phyloP scores from a whole-genome alignment of 1,140 invertebrate genomes.

The Cotesia typhae region DNA sequence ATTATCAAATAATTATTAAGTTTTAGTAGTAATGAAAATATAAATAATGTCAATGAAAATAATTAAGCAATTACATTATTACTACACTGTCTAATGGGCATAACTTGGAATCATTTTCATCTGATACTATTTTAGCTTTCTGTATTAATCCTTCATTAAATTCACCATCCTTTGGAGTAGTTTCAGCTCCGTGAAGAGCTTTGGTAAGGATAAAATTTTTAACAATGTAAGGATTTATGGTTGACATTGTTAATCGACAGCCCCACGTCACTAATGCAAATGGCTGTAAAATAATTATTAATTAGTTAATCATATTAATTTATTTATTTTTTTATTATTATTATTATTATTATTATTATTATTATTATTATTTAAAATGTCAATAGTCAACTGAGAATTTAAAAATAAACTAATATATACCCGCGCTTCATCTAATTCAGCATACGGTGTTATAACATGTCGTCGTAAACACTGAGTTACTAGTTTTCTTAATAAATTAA shows the following conservation, averaged over 20 bases:
- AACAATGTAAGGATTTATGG: conserved; percentile 69
- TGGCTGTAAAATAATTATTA: conserved; percentile 67
- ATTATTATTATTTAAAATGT: too few species aligned
- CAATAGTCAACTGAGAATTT: too few species aligned
- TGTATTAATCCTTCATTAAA: conserved; percentile 69
- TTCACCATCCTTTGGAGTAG: conserved; percentile 70
- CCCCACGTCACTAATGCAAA: conserved; percentile 83
- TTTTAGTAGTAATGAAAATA: too few species aligned
- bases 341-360: too few species aligned
- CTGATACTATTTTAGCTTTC: conserved; percentile 67
- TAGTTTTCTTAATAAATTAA: conserved; percentile 71
- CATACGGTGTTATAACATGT: conserved; percentile 83
- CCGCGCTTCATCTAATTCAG: conserved; percentile 68
- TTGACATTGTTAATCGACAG: conserved; percentile 76
- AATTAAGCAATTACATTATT: not conserved
- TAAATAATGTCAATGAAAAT: not conserved
- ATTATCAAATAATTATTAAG: too few species aligned
- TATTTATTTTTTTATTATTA: not conserved
- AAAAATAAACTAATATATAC: conserved; percentile 62
- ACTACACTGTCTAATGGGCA: conserved; percentile 57
- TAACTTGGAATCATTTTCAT: conserved; percentile 64
- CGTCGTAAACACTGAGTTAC: conserved; percentile 78
- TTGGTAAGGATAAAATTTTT: conserved; percentile 73
- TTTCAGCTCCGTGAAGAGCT: conserved; percentile 75
- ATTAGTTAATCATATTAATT: conserved; percentile 40